Percentiles rank a stretch among this genome's conserved stretches.
Conservation (phyloP, 2,797 vertebrate genomes). For the Lycodopsis pacificus region DNA sequence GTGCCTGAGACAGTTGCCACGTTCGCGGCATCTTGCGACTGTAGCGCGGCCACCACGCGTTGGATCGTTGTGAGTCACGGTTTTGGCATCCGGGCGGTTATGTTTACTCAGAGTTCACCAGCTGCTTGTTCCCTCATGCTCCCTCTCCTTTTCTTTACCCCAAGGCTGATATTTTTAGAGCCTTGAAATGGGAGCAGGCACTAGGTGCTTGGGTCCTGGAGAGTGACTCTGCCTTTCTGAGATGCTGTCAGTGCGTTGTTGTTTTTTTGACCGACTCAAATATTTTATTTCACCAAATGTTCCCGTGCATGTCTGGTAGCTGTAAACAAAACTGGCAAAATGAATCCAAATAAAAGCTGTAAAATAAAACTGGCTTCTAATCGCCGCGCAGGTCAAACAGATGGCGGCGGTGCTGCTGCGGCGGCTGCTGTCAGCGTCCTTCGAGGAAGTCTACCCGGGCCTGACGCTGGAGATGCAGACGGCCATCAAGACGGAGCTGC, state of each 20-base stretch:
- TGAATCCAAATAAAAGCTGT: background rate
- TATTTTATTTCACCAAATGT: background rate
- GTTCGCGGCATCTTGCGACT: slow-evolving; percentile 31
- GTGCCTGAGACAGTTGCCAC: slow-evolving; percentile 3
- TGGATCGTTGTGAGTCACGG: slow-evolving; percentile 43
- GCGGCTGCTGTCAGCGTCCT: slow-evolving; percentile 94
- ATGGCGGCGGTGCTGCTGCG: slow-evolving; percentile 97
- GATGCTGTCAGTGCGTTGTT: slow-evolving; percentile 26
- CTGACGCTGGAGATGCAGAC: slow-evolving; percentile 92
- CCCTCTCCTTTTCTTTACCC: slow-evolving; percentile 56
- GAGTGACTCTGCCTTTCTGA: slow-evolving; percentile 53
- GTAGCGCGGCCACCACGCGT: background rate
- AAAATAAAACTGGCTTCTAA: background rate
- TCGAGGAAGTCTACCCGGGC: slow-evolving; percentile 95
- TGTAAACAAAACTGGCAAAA: background rate
- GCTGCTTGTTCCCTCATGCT: slow-evolving; percentile 59
- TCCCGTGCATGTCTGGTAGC: background rate
- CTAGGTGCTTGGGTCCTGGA: slow-evolving; percentile 30
- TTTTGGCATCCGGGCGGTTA: slow-evolving; percentile 51
- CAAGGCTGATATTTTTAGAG: slow-evolving; percentile 79
- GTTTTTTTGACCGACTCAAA: too few relatives aligned
- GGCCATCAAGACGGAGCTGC: slow-evolving; percentile 93
- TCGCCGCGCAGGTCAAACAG: slow-evolving; percentile 89
- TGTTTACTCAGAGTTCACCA: slow-evolving; percentile 60
- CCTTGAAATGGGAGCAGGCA: slow-evolving; percentile 72